These are phyloP conservation scores for Dysdera silvatica DNA, from an alignment of 1,140 invertebrate genomes.

Conservation along the genomic window DNA sequence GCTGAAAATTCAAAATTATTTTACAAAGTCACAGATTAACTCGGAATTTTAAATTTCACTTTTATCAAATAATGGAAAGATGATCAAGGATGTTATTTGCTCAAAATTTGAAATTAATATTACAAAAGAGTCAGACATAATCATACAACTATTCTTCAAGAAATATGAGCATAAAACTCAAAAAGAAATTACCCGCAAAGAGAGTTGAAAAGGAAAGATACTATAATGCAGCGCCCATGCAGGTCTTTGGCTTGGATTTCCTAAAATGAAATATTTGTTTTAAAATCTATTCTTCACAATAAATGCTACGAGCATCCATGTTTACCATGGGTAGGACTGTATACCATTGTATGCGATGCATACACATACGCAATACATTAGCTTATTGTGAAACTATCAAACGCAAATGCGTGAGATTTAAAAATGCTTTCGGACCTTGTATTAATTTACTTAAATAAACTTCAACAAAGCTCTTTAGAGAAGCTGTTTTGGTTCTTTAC, in stretches of 20 bases:
- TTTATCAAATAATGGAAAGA: conserved; percentile 23
- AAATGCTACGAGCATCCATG: no score
- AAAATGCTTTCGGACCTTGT: no score
- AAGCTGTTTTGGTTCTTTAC: no score
- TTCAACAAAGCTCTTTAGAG: no score
- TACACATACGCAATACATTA: neutral
- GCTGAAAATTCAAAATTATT: neutral
- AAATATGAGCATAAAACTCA: no score
- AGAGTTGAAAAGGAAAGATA: conserved; percentile 45
- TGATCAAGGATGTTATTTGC: neutral
- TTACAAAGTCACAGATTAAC: neutral
- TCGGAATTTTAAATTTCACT: no score
- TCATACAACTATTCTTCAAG: conserved; percentile 2
- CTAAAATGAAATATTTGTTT: no score
- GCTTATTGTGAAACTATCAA: neutral
- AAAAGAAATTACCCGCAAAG: conserved; percentile 34
- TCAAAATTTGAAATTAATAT: neutral
- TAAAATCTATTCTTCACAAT: no score
- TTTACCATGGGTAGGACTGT: no score
- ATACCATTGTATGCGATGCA: no score
- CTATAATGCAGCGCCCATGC: conserved; percentile 65
- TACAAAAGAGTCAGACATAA: neutral
- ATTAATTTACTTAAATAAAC: no score
- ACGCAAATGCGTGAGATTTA: neutral
- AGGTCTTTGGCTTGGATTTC: conserved; percentile 73